Evolutionary conservation across 2,113 vertebrate species (phyloP), one percentile per base, ranked within the genome.

Genomic region (Neotoma lepida): DNA sequence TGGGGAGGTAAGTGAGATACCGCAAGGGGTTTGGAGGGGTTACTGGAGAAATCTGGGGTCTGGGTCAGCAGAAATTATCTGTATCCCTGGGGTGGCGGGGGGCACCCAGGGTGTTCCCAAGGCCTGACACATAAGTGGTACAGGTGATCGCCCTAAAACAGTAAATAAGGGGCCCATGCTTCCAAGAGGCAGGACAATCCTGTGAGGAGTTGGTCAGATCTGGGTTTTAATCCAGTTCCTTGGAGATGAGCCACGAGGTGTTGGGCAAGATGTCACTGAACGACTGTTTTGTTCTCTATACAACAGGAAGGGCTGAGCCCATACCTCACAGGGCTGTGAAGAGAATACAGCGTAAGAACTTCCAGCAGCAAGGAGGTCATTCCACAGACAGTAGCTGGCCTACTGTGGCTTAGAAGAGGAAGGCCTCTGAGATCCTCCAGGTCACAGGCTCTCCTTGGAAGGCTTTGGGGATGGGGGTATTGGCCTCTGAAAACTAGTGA

Each of bases 121-220:
- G 71, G n/a, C 89, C 90, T 44, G 63, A 22, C 12, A 0, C 0
- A 10, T 39, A 30, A 73, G 56, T 26, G 4, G 9, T 77, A 14
- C 0, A 9, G 20, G 26, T 49, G 35, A 0, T 0, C 17, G 49
- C 10, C 46, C 1, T 49, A 39, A 33, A 88, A 56, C 9, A 6
- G 58, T 1, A 3, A 76, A 18, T 2, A 28, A 88, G 51, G 1
- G 3, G 39, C 64, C 33, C 30, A 22, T 35, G 51, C 74, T 66
- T 30, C 51, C 78, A 66, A 58, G 8, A 78, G 70, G 41, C 56
- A 22, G 80, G 74, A 30, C 6, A 54, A 17, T 1, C 7, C 4
- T 46, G 61, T 33, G 64, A 66, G 30, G 56, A 58, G 20, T 18
- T 49, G 9, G 28, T 9, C 4, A 15, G 44, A 77, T 39, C 51